phyloP scores from a whole-genome alignment of 2,888 invertebrate species.

The Caenorhabditis parvicauda region DNA sequence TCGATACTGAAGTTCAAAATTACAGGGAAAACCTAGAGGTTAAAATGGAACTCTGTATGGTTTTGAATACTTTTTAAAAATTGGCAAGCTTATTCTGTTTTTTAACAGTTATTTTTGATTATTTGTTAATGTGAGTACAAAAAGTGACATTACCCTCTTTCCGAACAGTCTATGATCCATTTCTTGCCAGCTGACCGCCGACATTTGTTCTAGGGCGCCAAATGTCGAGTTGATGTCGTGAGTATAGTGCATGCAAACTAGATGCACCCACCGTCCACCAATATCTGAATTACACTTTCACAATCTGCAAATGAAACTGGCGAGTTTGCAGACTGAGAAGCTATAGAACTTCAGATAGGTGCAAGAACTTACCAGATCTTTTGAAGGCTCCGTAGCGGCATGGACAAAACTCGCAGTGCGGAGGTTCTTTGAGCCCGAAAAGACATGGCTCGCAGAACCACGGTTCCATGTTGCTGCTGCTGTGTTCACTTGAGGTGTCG shows the following conservation, averaged over 20 bases:
- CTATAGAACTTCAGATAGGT: background rate
- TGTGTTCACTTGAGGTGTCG: conserved; percentile 5
- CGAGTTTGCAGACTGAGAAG: background rate
- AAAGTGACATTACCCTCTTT: conserved; percentile 70
- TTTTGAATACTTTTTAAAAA: too few relatives aligned
- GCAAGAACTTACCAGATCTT: conserved; percentile 71
- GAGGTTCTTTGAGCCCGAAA: conserved; percentile 68
- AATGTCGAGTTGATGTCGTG: background rate
- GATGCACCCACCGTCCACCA: conserved; percentile 79
- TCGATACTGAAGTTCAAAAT: too few relatives aligned
- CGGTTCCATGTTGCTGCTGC: conserved; percentile 71
- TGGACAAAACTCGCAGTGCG: conserved; percentile 90
- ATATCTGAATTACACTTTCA: conserved; percentile 36
- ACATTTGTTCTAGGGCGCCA: conserved; percentile 66
- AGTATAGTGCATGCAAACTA: conserved; percentile 74
- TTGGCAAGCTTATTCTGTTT: too few relatives aligned
- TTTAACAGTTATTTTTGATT: background rate
- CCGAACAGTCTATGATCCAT: conserved; percentile 98
- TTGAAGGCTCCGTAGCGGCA: conserved; percentile 84
- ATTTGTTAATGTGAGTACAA: background rate
- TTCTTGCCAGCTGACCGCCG: conserved; percentile 87
- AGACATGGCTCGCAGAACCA: conserved; percentile 98
- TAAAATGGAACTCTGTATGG: too few relatives aligned
- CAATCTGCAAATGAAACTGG: conserved; percentile 1
- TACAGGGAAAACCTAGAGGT: too few relatives aligned